These are phyloP conservation scores for Drosophila guanche DNA, from an alignment of 1,140 invertebrate genomes.

Conservation along the genomic window DNA sequence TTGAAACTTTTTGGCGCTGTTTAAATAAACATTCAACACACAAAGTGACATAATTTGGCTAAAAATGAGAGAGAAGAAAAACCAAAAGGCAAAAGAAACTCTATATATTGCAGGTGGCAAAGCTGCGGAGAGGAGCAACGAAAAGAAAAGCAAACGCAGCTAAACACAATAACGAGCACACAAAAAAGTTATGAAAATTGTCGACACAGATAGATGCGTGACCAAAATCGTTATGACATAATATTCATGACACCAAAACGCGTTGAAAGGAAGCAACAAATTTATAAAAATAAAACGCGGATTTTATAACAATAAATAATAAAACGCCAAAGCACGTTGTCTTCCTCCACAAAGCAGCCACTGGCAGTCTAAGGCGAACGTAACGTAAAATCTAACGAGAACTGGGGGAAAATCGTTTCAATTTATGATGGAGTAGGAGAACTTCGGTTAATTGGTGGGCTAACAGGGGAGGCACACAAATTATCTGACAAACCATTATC, in stretches of 20 bases:
- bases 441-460: slow-evolving; percentile 14
- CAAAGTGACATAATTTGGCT: slow-evolving; percentile 66
- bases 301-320: slow-evolving; percentile 63
- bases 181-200: slow-evolving; percentile 45
- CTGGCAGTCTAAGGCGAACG: no score
- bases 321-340: slow-evolving; percentile 19
- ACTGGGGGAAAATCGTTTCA: slow-evolving; percentile 11
- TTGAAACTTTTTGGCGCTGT: slow-evolving; percentile 62
- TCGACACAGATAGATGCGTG: slow-evolving; percentile 62
- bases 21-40: slow-evolving; percentile 55
- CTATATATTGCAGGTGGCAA: slow-evolving; percentile 44
- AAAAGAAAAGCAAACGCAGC: slow-evolving; percentile 17
- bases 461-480: slow-evolving; percentile 26
- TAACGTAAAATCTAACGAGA: slow-evolving; percentile 19
- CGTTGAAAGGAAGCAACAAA: slow-evolving; percentile 3
- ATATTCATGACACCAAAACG: slow-evolving; percentile 43
- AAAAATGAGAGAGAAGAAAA: slow-evolving; percentile 18
- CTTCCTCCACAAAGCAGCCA: slow-evolving; percentile 9
- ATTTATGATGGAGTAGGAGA: slow-evolving; percentile 23
- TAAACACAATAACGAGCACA: slow-evolving; percentile 22
- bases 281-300: slow-evolving; percentile 20
- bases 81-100: neutral
- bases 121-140: slow-evolving; percentile 20
- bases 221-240: slow-evolving; percentile 69
- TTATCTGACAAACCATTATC: slow-evolving; percentile 60